Conservation (phyloP, 1,140 invertebrate genomes). For the Drosophila guanche region DNA sequence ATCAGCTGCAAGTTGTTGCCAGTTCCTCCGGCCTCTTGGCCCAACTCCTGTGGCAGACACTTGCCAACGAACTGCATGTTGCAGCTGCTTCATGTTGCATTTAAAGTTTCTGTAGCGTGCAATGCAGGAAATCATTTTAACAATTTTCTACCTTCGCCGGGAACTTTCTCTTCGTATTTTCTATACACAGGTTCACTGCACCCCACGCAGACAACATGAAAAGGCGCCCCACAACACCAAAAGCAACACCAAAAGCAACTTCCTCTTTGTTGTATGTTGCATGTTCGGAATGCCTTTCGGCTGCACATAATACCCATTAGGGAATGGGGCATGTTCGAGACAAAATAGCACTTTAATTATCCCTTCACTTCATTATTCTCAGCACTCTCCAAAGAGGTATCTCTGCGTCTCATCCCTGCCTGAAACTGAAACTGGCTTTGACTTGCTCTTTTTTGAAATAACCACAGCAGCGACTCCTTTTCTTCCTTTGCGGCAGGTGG, state of each 20-base stretch:
- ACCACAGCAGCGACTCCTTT: constrained; percentile 38
- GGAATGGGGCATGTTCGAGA: constrained; percentile 1
- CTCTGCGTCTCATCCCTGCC: neutral
- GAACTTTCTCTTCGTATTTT: constrained; percentile 29
- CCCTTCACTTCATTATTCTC: too few species aligned
- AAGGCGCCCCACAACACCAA: constrained; percentile 53
- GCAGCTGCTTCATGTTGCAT: constrained; percentile 70
- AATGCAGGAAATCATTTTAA: constrained; percentile 80
- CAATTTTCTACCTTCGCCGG: constrained; percentile 60
- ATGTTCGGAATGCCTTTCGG: constrained; percentile 30
- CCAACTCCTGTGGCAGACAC: constrained; percentile 19
- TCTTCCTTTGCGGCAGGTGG: constrained; percentile 15
- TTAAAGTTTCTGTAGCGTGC: constrained; percentile 78
- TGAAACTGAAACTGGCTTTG: constrained; percentile 11
- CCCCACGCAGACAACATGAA: constrained; percentile 66
- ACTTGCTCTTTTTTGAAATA: constrained; percentile 35
- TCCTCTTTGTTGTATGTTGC: constrained; percentile 60
- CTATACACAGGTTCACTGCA: constrained; percentile 72
- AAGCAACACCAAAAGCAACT: constrained; percentile 60
- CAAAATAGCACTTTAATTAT: too few species aligned
- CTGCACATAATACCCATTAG: constrained; percentile 8
- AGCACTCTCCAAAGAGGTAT: neutral
- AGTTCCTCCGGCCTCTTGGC: constrained; percentile 14
- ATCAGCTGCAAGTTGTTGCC: constrained; percentile 58
- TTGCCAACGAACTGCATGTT: constrained; percentile 37